Evolutionary conservation across 1,140 invertebrate genomes (phyloP), one percentile per base, ranked within the genome.

Genomic region (Drosophila sulfurigaster): DNA sequence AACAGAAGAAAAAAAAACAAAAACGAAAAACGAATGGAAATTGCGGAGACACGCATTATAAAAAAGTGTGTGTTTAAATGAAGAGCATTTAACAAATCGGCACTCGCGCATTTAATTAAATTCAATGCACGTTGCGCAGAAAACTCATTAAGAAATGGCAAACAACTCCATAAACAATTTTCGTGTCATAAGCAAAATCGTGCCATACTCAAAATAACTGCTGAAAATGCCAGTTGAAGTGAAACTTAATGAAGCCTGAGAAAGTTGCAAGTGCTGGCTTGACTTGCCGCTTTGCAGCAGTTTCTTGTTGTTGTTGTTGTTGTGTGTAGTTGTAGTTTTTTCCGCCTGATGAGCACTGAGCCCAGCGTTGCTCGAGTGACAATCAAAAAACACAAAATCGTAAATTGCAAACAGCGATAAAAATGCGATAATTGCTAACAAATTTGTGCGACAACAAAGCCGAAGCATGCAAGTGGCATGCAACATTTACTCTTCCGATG

Each of bases 221-320:
- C 60, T 71, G 38, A 72, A 75, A 75, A 58, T 74, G 70, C 60
- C 59, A 74, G 46, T 35, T 32, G 63, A 81, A 79, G 83, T 80
- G 83, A 88, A 88, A 88, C 83, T 88, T 88, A 88, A 88, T 83
- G 78, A 88, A 88, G 85, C 78, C 75, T 88, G 85, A 87, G 83
- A 87, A 87, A 87, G 83, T 87, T 88, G 77, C 51, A n/a, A 60
- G 67, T 71, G 46, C 38, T 20, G 30, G 35, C n/a, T 41, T 30
- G 38, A 11, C 16, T 43, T 58, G 56, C 38, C 5, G 59, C 25
- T 35, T 35, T 35, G 32, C 10, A 8, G 10, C 35, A 38, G 30
- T 32, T 8, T 64, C 32, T 35, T 43, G 48, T 48, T 63, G 35
- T 51, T 52, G 38, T 54, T 20, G 16, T 54, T 52, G 35, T n/a